Percentiles rank a stretch among this genome's conserved stretches.
phyloP scores from a whole-genome alignment of 2,888 invertebrate genomes.

The Leptodirus hochenwartii region DNA sequence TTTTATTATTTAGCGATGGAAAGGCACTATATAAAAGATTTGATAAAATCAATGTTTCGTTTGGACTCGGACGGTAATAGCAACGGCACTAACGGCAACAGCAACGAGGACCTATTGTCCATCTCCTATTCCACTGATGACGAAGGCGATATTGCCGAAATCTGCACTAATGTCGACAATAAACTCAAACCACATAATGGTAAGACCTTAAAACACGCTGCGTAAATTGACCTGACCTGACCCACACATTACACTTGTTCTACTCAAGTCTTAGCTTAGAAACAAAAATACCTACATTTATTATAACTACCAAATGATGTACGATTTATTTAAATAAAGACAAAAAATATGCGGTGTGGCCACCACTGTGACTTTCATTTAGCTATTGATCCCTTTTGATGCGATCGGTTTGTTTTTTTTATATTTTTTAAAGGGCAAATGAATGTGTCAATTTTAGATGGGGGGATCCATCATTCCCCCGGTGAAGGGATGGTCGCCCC shows the following conservation, averaged over 20 bases:
- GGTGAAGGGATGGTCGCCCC: slow-evolving; percentile 27
- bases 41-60: slow-evolving; percentile 18
- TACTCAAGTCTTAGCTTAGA: too few species aligned
- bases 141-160: slow-evolving; percentile 2
- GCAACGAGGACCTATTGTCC: not conserved
- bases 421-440: too few species aligned
- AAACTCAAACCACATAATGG: too few species aligned
- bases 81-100: too few species aligned
- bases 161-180: too few species aligned
- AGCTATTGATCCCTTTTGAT: not conserved
- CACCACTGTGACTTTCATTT: slow-evolving; percentile 1
- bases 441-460: too few species aligned
- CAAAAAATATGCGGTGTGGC: not conserved
- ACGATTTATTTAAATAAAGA: not conserved
- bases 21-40: slow-evolving; percentile 20
- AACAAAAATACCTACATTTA: too few species aligned
- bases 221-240: too few species aligned
- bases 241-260: too few species aligned
- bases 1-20: too few species aligned
- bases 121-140: slow-evolving; percentile 4
- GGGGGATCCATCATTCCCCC: slow-evolving; percentile 19
- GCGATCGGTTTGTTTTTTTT: slow-evolving; percentile 2
- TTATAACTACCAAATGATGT: too few species aligned
- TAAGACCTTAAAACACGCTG: too few species aligned
- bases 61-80: slow-evolving; percentile 10